Evolutionary conservation across 2,888 invertebrate genomes (phyloP).

Genomic region (Amiota mariae): DNA sequence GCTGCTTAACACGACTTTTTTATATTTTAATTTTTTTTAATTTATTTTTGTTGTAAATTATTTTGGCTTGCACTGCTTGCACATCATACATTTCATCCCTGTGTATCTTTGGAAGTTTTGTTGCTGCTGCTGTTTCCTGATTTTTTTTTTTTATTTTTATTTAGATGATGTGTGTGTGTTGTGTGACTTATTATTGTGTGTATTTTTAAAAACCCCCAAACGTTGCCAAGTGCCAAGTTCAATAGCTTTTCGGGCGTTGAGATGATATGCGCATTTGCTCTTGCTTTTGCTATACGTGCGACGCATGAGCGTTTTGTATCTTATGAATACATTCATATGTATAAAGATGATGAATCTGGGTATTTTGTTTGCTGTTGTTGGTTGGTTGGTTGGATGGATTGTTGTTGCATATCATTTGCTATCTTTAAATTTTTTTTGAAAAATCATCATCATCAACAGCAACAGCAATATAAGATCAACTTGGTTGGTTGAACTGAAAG

Average conservation of each 20-base stretch:
- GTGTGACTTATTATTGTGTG: slow-evolving; percentile 23
- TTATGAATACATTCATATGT: too few species aligned
- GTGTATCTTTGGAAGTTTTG: neutral
- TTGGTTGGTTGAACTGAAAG: too few species aligned
- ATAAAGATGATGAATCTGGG: too few species aligned
- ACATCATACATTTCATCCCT: too few species aligned
- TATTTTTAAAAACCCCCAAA: slow-evolving; percentile 55
- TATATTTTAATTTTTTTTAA: neutral
- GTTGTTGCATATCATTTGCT: too few species aligned
- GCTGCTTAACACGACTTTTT: neutral
- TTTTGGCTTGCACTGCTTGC: neutral
- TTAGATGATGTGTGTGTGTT: neutral
- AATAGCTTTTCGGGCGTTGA: slow-evolving; percentile 53
- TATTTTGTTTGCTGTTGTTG: too few species aligned
- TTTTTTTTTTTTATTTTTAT: slow-evolving; percentile 11
- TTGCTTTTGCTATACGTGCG: too few species aligned
- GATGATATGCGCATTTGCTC: neutral
- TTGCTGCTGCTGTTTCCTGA: neutral
- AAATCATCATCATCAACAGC: too few species aligned
- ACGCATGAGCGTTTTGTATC: too few species aligned
- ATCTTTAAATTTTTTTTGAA: too few species aligned
- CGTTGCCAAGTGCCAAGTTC: slow-evolving; percentile 62
- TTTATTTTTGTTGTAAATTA: slow-evolving; percentile 23
- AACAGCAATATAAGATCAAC: too few species aligned
- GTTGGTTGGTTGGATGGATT: too few species aligned